Evolutionary conservation across 92 coral and sea anemone species (phyloP), one percentile per base, ranked within the genome.

Genomic region (Actinostola sp.): DNA sequence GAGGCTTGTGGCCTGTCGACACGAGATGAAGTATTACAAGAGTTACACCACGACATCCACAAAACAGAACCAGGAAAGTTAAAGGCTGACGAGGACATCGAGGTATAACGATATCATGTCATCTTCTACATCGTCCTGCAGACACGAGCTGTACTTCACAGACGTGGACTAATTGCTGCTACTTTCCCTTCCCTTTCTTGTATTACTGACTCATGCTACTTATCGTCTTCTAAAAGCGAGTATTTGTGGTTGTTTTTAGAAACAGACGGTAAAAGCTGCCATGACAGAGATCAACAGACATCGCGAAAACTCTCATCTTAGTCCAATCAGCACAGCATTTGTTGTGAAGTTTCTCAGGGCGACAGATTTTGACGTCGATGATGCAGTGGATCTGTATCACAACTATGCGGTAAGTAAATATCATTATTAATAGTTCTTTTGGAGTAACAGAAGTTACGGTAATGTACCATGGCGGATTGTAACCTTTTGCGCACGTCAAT

Each of bases 251-350:
- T 13, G 13, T 13, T 48, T 14, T 23, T 14, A 48, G 54, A 48
- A 48, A 17, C 54, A 48, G 21, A 48, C 19, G 54, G 5, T 48
- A 23, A 48, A 48, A 48, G 13, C 54, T 48, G 21, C 54, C 54
- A 48, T 48, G 54, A 48, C 19, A 23, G 54, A 48, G 21, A 48
- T 48, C 21, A 48, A 48, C 54, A 48, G 16, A 48, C 8, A 48
- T 48, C 54, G 54, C 16, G 54, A 48, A 17, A 48, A 9, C 21
- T 48, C n/a, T 17, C n/a, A 17, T 48, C 54, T 48, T 14, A 17
- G 54, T 48, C 54, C 54, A 48, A 14, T 48, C 54, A 48, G 54
- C 21, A 48, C 54, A 13, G 54, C n/a, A 4, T 48, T 8, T 48
- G 54, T 48, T 4, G 19, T 48, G 54, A 48, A 14, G 21, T 48